A percentile compares a stretch with the other conserved stretches of the same genome.
Evolutionary conservation across 2,888 invertebrate genomes (phyloP).

Genomic region (Caradrina kadenii): DNA sequence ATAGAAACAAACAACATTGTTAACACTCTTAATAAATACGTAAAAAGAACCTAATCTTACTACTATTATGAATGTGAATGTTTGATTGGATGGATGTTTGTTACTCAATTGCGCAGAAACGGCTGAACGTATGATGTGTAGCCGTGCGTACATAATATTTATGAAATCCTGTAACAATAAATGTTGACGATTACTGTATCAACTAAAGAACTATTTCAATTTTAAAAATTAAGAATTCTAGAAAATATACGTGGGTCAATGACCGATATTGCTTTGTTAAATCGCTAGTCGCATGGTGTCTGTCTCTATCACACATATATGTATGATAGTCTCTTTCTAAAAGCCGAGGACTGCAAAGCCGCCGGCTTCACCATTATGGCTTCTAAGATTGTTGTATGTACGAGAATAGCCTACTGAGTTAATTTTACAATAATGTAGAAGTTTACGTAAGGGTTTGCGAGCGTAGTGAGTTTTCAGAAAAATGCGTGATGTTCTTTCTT

Average conservation of each 20-base stretch:
- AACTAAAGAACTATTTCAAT: too few species aligned
- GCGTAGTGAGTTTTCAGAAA: neutral
- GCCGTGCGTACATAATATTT: too few species aligned
- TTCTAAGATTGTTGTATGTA: conserved; percentile 30
- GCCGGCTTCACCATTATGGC: conserved; percentile 34
- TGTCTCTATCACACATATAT: neutral
- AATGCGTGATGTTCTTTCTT: too few species aligned
- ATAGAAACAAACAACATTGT: too few species aligned
- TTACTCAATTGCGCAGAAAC: too few species aligned
- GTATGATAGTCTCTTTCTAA: neutral
- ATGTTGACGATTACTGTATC: too few species aligned
- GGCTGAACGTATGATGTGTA: too few species aligned
- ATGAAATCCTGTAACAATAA: too few species aligned
- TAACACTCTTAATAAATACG: too few species aligned
- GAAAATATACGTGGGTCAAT: neutral
- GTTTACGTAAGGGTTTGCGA: neutral
- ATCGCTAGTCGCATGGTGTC: neutral
- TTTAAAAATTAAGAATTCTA: neutral
- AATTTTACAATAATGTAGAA: conserved; percentile 27
- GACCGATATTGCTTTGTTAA: neutral
- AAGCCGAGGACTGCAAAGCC: conserved; percentile 3
- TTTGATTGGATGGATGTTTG: too few species aligned
- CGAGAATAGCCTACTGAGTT: conserved; percentile 23
- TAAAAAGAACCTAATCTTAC: too few species aligned
- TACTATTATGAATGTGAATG: too few species aligned